These are phyloP conservation scores for Marmota flaviventris DNA, from an alignment of 2,113 vertebrate species.

Conservation along the genomic window DNA sequence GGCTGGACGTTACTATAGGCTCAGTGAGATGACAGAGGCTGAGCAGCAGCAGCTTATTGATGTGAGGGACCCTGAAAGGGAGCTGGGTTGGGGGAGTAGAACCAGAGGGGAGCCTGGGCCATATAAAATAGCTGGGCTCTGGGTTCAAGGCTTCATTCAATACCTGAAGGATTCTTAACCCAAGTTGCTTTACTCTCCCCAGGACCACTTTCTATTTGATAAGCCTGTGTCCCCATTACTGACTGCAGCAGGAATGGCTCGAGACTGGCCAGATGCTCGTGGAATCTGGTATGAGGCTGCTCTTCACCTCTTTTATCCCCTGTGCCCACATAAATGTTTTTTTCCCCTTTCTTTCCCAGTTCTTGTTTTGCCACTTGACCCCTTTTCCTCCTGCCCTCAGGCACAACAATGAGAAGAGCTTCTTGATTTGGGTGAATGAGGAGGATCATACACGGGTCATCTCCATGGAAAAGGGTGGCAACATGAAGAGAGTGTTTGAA, in stretches of 20 bases:
- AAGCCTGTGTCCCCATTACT: conserved; percentile 92
- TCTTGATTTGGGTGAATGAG: conserved; percentile 93
- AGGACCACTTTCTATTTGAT: conserved; percentile 94
- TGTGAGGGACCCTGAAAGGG: conserved; percentile 82
- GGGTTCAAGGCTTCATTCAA: neutral
- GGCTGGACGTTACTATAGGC: conserved; percentile 90
- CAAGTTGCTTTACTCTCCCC: conserved; percentile 44
- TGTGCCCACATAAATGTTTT: neutral
- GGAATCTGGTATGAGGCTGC: conserved; percentile 90
- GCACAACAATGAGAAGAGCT: conserved; percentile 93
- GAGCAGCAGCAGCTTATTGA: conserved; percentile 93
- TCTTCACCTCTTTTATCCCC: neutral
- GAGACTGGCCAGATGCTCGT: conserved; percentile 93
- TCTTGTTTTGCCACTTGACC: conserved; percentile 25
- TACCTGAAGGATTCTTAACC: neutral
- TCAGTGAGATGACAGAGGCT: conserved; percentile 90
- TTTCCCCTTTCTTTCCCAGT: neutral
- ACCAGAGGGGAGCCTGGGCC: neutral
- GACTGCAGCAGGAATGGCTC: conserved; percentile 92
- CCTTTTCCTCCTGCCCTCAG: conserved; percentile 76
- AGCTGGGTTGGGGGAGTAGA: neutral
- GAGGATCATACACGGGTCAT: conserved; percentile 93
- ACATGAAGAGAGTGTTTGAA: conserved; percentile 98
- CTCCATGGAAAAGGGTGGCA: conserved; percentile 95
- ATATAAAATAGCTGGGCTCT: neutral